Base-by-base conservation (phyloP, 2,888 invertebrate genomes). In the Dyspetes luteomarginatus region DNA sequence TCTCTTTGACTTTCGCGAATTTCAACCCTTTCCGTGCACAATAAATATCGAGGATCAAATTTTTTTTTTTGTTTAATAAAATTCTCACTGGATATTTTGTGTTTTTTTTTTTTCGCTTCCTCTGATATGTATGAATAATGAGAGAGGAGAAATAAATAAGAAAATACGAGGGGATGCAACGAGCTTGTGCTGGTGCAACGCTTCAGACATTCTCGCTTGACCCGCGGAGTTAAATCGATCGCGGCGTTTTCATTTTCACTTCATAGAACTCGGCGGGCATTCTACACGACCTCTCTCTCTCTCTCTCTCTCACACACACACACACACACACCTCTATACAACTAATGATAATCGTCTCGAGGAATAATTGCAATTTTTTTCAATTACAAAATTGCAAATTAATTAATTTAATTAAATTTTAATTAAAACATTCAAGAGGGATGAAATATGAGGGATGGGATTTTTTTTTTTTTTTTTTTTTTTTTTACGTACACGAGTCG, bases 1-100 rank as follows among this genome's bases (percentile, higher is more conserved):
- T 82, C 84, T 81, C 87, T 82, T 83, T 85, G 85, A 87, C 85
- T 87, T 87, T 86, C 87, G 79, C 83, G 83, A 84, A 84, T 84
- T 85, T 87, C 84, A 82, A 82, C 52, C 78, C 52, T 62, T 28
- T 17, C 19, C 7, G 17, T n/a, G n/a, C n/a, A n/a, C 17, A 12
- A 50, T 41, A 41, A 62, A 62, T 43, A 12, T 72, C 26, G 17
- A 48, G 12, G 12, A 36, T 36, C 4, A 4, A 17, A 48, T 4
- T 3, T 3, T 17, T 48, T 48, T 48, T 48, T 48, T 15, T 5
- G 48, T 7, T 19, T 12, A 60, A 7, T 41, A n/a, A 56, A 36
- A 28, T 22, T 43, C 48, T 48, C 41, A 2, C 26, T 3, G 26
- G 9, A 12, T n/a, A n/a, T n/a, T n/a, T n/a, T n/a, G n/a, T n/a